These are phyloP conservation scores for Babylonia areolata DNA, from an alignment of 1,140 invertebrate genomes.

Conservation along the genomic window DNA sequence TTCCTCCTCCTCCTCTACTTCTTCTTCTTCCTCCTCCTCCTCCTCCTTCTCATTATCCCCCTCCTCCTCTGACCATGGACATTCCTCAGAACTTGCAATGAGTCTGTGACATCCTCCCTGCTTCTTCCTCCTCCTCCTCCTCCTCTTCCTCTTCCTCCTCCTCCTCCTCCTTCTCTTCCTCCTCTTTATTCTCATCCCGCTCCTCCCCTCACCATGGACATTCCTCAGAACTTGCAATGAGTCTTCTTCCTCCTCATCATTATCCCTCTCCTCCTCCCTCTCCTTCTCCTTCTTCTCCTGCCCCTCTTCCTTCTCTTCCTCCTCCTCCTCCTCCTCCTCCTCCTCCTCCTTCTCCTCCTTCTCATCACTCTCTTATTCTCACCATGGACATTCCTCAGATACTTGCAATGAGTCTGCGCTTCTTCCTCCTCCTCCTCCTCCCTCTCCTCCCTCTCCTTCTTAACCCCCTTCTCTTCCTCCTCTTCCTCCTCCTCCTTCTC, in stretches of 20 bases:
- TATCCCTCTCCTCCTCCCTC: not conserved
- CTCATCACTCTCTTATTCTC: not conserved
- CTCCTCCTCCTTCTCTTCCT: no score
- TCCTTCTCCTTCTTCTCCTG: no score
- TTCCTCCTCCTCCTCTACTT: not conserved
- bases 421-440: not conserved
- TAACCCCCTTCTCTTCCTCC: not conserved
- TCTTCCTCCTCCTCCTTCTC: constrained; percentile 4
- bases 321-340: not conserved
- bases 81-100: not conserved
- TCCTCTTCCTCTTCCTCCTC: no score
- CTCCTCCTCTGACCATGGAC: not conserved
- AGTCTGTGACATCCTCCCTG: not conserved
- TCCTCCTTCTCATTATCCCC: not conserved
- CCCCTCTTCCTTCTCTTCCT: not conserved
- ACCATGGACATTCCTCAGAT: not conserved
- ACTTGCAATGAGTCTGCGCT: not conserved
- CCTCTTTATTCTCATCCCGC: no score
- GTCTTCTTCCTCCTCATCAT: not conserved
- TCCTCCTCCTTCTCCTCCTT: not conserved
- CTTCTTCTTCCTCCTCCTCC: constrained; percentile 1
- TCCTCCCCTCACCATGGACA: no score
- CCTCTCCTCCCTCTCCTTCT: constrained; percentile 13
- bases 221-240: no score
- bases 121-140: not conserved